Evolutionary conservation across 2,797 vertebrate species (phyloP).

Genomic region (Iguana delicatissima): DNA sequence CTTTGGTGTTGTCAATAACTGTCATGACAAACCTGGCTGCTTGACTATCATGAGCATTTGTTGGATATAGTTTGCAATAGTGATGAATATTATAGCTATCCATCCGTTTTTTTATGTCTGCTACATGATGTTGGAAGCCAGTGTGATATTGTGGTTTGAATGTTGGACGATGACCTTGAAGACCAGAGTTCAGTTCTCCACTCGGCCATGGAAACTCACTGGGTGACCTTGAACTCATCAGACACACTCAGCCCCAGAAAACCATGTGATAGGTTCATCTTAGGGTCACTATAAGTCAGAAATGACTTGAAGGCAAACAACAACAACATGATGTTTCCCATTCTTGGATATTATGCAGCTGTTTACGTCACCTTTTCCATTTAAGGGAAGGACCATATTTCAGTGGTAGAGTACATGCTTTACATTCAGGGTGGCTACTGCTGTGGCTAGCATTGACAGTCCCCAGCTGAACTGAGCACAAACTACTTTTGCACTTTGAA

Average conservation of each 20-base stretch:
- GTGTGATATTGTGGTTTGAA: too few relatives aligned
- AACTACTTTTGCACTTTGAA: too few relatives aligned
- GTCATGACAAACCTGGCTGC: background rate
- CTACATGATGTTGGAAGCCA: background rate
- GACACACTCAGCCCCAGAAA: too few relatives aligned
- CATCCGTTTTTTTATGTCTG: background rate
- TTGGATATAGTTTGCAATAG: background rate
- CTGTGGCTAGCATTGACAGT: too few relatives aligned
- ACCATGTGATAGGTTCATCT: too few relatives aligned
- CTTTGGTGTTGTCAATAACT: background rate
- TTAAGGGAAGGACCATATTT: background rate
- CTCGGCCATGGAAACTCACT: too few relatives aligned
- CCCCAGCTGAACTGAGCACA: too few relatives aligned
- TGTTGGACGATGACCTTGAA: too few relatives aligned
- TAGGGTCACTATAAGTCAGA: too few relatives aligned
- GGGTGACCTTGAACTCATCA: too few relatives aligned
- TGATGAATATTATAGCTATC: background rate
- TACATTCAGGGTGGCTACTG: background rate
- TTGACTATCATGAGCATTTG: background rate
- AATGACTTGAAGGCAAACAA: too few relatives aligned
- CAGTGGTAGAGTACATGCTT: background rate
- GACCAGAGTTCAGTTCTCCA: too few relatives aligned
- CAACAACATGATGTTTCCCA: background rate
- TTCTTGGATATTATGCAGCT: background rate
- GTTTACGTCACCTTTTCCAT: background rate